Evolutionary conservation across 1,140 invertebrate genomes (phyloP), one percentile per base, ranked within the genome.

Genomic region (Drosophila cardini): DNA sequence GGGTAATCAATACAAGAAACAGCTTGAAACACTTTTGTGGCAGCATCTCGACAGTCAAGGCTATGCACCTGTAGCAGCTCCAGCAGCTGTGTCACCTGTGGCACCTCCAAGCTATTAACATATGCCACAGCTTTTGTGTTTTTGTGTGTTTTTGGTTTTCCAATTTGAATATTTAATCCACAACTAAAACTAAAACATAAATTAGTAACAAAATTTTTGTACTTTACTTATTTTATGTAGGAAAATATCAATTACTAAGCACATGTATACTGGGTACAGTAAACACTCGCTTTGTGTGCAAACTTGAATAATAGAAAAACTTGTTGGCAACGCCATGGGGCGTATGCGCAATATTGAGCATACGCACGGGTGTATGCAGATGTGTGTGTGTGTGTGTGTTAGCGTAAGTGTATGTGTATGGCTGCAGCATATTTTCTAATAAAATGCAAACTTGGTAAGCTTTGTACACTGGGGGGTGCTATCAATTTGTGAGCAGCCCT

Each of bases 261-360:
- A 34, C 32, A 15, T 7, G 13, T 40, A 13, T 6, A 11, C n/a
- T 40, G 6, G 11, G 13, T 45, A 9, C 43, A 45, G 10, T 45
- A 10, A 18, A 16, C 15, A 15, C 16, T 13, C 38, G 5, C 13
- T 13, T 13, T 40, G 38, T 45, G 15, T 45, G 43, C 16, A 16
- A 45, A 45, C 13, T 45, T 45, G 43, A 53, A 32, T 15, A 11
- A 26, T 26, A 43, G 42, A 7, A 43, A 52, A 45, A 13, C 18
- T 38, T 36, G 21, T 4, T 21, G 10, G 13, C 48, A 32, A 32
- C 15, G 16, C 50, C 34, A 57, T 5, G 32, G 53, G 70, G 70
- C 55, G 70, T 69, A 69, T 74, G 72, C 42, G 57, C 64, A 74
- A 70, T 74, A 70, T 70, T 63, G 50, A 26, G 55, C 15, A 40